Percentiles rank a stretch among this genome's conserved stretches.
phyloP scores from a whole-genome alignment of 2,113 vertebrate genomes.

The Marmota flaviventris region DNA sequence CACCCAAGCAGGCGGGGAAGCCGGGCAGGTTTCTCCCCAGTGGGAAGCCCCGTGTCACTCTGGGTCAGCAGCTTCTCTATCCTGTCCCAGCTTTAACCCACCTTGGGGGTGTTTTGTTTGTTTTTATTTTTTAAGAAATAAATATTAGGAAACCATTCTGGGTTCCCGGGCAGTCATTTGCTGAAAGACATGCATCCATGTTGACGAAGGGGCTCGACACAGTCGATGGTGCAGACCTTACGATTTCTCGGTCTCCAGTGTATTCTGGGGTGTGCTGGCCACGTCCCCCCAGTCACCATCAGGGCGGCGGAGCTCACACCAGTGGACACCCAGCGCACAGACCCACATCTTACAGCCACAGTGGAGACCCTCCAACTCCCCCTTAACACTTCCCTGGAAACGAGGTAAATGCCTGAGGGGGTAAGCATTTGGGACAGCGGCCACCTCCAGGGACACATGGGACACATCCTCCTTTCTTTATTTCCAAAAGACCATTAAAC shows the following conservation, averaged over 20 bases:
- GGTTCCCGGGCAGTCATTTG: background rate
- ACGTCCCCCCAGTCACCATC: conserved; percentile 41
- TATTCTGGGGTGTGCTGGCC: conserved; percentile 12
- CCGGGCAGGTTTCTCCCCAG: background rate
- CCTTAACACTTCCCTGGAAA: conserved; percentile 3
- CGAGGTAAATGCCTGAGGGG: conserved; percentile 38
- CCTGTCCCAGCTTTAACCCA: background rate
- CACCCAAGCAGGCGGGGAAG: no score
- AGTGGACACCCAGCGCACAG: background rate
- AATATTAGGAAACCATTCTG: conserved; percentile 8
- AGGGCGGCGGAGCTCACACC: conserved; percentile 28
- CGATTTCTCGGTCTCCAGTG: background rate
- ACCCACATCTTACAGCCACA: background rate
- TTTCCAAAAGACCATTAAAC: background rate
- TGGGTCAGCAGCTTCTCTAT: background rate
- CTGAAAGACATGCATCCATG: background rate
- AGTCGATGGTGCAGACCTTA: background rate
- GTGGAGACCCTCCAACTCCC: conserved; percentile 26
- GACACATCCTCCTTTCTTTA: conserved; percentile 48
- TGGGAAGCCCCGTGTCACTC: background rate
- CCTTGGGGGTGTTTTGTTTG: background rate
- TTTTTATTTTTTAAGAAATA: background rate
- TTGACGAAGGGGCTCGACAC: background rate
- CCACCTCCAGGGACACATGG: background rate
- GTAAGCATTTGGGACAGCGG: background rate